phyloP scores from a whole-genome alignment of 2,888 invertebrate genomes.

The Mystacides longicornis region DNA sequence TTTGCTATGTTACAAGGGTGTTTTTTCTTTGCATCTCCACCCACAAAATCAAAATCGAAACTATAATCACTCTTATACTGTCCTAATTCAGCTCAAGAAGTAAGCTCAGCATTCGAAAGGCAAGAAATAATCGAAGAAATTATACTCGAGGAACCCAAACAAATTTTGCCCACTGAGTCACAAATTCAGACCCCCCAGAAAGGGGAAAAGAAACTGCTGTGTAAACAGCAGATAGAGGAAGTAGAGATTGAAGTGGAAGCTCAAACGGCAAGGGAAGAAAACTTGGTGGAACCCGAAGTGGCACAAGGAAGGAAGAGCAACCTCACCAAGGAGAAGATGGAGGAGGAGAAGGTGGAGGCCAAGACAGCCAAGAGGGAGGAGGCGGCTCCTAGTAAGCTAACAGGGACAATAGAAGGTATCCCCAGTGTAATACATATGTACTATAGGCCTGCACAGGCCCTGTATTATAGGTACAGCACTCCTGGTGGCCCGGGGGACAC shows the following conservation, averaged over 20 bases:
- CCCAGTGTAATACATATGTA: too few relatives aligned
- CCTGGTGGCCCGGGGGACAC: background rate
- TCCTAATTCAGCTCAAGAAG: constrained; percentile 40
- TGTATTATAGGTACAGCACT: background rate
- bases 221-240: constrained; percentile 32
- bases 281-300: constrained; percentile 29
- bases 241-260: constrained; percentile 30
- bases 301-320: constrained; percentile 21
- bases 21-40: constrained; percentile 4
- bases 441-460: background rate
- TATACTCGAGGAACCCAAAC: constrained; percentile 35
- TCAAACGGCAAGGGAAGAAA: constrained; percentile 26
- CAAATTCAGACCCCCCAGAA: constrained; percentile 32
- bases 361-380: constrained; percentile 26
- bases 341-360: constrained; percentile 31
- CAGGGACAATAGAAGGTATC: constrained; percentile 24
- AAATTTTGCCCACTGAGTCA: constrained; percentile 35
- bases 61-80: constrained; percentile 14
- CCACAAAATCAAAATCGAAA: constrained; percentile 6
- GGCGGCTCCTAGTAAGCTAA: constrained; percentile 18
- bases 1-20: constrained; percentile 9
- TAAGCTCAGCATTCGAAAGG: constrained; percentile 44
- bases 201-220: constrained; percentile 26
- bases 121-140: constrained; percentile 44
- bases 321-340: constrained; percentile 32